These are phyloP conservation scores for Dendrolimus punctatus DNA, from an alignment of 1,140 invertebrate genomes.

Conservation along the genomic window DNA sequence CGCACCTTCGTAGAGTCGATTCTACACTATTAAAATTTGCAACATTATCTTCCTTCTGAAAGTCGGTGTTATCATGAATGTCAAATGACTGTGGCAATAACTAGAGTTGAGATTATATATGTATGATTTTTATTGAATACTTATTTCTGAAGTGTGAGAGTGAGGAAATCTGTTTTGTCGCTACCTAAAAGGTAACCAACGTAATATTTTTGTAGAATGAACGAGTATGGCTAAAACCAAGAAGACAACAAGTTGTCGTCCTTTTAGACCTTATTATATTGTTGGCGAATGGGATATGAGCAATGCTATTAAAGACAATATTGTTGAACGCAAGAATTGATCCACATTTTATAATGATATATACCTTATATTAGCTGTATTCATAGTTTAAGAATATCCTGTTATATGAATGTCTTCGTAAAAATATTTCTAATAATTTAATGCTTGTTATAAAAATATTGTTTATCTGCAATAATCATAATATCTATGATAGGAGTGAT, in stretches of 20 bases:
- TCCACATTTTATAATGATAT: slow-evolving; percentile 58
- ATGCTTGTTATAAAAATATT: too few species aligned
- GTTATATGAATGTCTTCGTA: slow-evolving; percentile 25
- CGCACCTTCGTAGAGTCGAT: slow-evolving; percentile 23
- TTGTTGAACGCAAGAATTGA: slow-evolving; percentile 61
- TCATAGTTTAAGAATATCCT: slow-evolving; percentile 45
- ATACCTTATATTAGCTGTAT: slow-evolving; percentile 53
- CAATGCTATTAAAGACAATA: slow-evolving; percentile 66
- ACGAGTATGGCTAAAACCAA: too few species aligned
- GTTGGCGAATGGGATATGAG: slow-evolving; percentile 35
- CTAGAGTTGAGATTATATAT: slow-evolving; percentile 11
- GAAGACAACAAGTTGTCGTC: background rate
- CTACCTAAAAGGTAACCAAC: too few species aligned
- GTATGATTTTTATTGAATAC: slow-evolving; percentile 1
- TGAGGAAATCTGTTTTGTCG: too few species aligned
- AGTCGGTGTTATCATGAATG: slow-evolving; percentile 11
- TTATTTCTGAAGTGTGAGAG: too few species aligned
- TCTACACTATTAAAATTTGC: background rate
- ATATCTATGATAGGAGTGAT: too few species aligned
- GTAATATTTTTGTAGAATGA: too few species aligned
- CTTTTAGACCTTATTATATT: slow-evolving; percentile 20
- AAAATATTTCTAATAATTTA: too few species aligned
- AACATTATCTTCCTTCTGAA: too few species aligned
- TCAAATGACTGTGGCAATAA: slow-evolving; percentile 32
- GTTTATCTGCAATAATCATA: too few species aligned